Evolutionary conservation across 92 coral and sea anemone genomes (phyloP), one percentile per base, ranked within the genome.

Genomic region (Nematostella vectensis): DNA sequence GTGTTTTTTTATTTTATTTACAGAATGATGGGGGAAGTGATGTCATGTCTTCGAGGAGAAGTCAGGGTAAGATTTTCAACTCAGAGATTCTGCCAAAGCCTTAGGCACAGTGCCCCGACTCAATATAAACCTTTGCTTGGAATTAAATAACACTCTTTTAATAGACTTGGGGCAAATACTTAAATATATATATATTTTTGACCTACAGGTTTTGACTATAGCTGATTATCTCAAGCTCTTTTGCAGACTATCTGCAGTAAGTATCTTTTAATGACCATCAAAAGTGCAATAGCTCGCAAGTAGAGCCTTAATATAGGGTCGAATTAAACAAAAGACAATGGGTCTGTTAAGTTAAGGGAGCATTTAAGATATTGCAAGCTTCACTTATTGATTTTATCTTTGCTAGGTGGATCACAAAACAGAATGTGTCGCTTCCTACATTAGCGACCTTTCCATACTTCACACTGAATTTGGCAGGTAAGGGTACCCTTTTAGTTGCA

Each of bases 11-110:
- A 18, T n/a, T 59, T 58, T 13, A 37, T 40, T 65, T 23, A 23
- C 40, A 89, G 97, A 62, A 89, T 91, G 97, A 91, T 91, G 82
- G 97, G 97, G 22, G 97, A 91, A 62, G 89, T 91, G 17, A 91
- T 91, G 95, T 74, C 91, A 17, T 91, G 95, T 57, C 68, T 91
- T 31, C 70, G 69, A 62, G 95, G 97, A 17, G 89, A 91, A 77
- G 94, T 88, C 26, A 76, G 85, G 62, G 97, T 91, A 57, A 70
- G 84, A 62, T 1, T 4, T 22, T 15, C 6, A 33, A 33, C 40
- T 33, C 15, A 6, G 6, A 15, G 8, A 33, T 33, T 6, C 15
- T 33, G 40, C 40, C 15, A 33, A 6, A 6, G 40, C 40, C 40
- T 15, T 33, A 33, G 8, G 15, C 40, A 33, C 15, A 33, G 8